Percentiles rank a stretch among this genome's conserved stretches.
Evolutionary conservation across 2,113 vertebrate genomes (phyloP).

Genomic region (Boulengeromyrus knoepffleri): DNA sequence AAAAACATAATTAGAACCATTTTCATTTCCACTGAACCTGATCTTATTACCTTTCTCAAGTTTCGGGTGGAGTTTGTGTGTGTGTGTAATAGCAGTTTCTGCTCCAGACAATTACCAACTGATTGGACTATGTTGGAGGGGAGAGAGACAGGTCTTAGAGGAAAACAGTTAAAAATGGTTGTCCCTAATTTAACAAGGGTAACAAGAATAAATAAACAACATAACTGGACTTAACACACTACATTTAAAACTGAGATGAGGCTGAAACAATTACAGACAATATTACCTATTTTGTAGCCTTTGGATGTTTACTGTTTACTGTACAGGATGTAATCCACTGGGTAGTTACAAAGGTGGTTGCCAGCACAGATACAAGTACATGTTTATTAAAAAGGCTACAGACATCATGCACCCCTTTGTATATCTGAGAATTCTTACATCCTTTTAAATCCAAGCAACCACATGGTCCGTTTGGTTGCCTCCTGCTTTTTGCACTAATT

Average conservation of each 20-base stretch:
- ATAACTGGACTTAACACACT: not conserved
- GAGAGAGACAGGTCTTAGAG: slow-evolving; percentile 18
- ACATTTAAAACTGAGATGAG: not conserved
- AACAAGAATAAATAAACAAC: slow-evolving; percentile 10
- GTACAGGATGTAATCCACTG: not conserved
- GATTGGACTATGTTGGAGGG: slow-evolving; percentile 20
- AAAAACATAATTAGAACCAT: slow-evolving; percentile 34
- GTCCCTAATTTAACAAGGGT: not conserved
- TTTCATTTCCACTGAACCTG: slow-evolving; percentile 34
- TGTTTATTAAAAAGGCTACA: not conserved
- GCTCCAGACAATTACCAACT: slow-evolving; percentile 24
- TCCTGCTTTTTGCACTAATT: not conserved
- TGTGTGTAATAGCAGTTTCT: slow-evolving; percentile 17
- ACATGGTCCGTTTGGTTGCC: not conserved
- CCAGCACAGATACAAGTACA: not conserved
- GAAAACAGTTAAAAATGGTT: slow-evolving; percentile 10
- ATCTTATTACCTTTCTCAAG: slow-evolving; percentile 36
- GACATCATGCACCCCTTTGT: not conserved
- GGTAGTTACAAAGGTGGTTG: not conserved
- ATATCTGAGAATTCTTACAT: not conserved
- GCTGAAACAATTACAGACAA: not conserved
- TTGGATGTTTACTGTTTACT: not conserved
- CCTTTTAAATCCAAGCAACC: not conserved
- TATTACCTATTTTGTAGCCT: not conserved
- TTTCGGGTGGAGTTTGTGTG: slow-evolving; percentile 26